phyloP scores from a whole-genome alignment of 2,113 vertebrate genomes.

The Herpailurus yagouaroundi region DNA sequence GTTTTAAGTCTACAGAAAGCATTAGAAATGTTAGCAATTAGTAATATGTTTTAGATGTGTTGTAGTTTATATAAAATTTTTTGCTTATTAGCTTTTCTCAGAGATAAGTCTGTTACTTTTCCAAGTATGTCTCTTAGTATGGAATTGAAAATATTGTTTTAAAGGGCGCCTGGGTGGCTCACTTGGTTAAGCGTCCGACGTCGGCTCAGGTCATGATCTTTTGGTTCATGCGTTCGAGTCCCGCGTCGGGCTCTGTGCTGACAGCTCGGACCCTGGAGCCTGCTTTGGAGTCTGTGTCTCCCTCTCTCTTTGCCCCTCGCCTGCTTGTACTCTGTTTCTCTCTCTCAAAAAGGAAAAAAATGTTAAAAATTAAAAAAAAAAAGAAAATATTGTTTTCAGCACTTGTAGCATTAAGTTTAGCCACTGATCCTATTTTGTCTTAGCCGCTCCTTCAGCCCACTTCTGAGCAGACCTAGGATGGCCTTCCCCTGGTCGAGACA shows the following conservation, averaged over 20 bases:
- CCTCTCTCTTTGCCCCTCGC: too few species aligned
- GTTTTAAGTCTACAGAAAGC: not conserved
- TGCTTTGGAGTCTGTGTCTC: too few species aligned
- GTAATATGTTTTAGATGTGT: not conserved
- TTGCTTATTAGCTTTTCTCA: not conserved
- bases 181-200: too few species aligned
- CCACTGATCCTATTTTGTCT: not conserved
- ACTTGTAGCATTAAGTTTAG: constrained; percentile 8
- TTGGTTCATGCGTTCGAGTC: too few species aligned
- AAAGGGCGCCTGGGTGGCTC: not conserved
- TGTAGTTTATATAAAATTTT: not conserved
- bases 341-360: too few species aligned
- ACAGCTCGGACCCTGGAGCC: too few species aligned
- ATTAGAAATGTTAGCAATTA: constrained; percentile 35
- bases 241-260: too few species aligned
- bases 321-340: too few species aligned
- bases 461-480: constrained; percentile 19
- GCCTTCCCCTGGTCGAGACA: not conserved
- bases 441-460: not conserved
- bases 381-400: constrained; percentile 21
- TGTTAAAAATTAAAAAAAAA: too few species aligned
- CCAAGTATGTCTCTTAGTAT: not conserved
- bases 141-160: constrained; percentile 24
- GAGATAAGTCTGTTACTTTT: constrained; percentile 20
- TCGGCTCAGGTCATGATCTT: too few species aligned